phyloP scores from a whole-genome alignment of 2,797 vertebrate species.

The Phrynocephalus forsythii region DNA sequence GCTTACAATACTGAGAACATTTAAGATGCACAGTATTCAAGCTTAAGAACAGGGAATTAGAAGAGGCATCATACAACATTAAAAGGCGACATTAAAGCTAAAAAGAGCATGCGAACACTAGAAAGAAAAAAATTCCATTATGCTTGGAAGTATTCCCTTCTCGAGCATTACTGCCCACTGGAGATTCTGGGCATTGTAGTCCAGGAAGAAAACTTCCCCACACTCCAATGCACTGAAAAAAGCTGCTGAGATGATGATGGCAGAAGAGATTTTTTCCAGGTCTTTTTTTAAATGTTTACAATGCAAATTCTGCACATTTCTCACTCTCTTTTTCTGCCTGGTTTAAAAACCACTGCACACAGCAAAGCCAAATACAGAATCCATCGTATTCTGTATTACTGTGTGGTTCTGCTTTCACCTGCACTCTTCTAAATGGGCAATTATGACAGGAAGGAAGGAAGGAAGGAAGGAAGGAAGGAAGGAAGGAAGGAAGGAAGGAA shows the following conservation, averaged over 20 bases:
- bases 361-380: background rate
- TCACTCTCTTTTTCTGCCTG: background rate
- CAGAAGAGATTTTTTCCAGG: background rate
- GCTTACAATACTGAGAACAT: no score
- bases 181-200: no score
- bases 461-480: constrained; percentile 9
- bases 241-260: background rate
- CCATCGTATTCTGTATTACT: constrained; percentile 37
- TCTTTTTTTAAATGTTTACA: background rate
- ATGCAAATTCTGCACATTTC: background rate
- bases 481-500: no score
- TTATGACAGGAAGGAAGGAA: constrained; percentile 37
- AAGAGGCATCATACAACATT: no score
- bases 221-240: background rate
- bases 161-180: no score
- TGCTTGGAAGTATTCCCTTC: no score
- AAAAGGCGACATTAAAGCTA: no score
- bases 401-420: constrained; percentile 40
- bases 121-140: no score
- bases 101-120: no score
- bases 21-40: no score
- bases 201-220: no score
- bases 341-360: background rate
- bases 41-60: no score
- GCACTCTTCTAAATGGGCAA: constrained; percentile 35